Conservation (phyloP, 2,888 invertebrate species). For the Phyto melanocephala region DNA sequence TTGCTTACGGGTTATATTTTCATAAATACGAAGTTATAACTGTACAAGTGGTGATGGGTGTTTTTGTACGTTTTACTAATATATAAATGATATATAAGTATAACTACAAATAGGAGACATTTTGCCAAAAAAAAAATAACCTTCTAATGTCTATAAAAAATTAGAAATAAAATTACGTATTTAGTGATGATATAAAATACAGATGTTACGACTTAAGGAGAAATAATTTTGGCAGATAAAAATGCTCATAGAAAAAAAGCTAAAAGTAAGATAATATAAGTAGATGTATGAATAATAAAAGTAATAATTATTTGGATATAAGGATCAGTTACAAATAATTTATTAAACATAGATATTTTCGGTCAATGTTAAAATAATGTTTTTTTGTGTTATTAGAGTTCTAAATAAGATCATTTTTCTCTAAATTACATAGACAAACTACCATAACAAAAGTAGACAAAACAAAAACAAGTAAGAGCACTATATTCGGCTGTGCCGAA, state of each 20-base stretch:
- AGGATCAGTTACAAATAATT: neutral
- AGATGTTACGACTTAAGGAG: conserved; percentile 50
- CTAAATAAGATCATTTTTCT: too few species aligned
- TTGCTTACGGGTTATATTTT: too few species aligned
- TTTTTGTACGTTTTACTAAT: neutral
- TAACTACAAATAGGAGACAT: conserved; percentile 34
- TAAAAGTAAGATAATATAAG: neutral
- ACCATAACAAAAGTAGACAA: too few species aligned
- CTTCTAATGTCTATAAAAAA: neutral
- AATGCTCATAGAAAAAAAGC: neutral
- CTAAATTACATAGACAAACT: too few species aligned
- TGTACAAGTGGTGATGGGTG: neutral
- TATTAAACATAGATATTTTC: too few species aligned
- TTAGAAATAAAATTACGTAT: neutral
- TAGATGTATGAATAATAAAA: neutral
- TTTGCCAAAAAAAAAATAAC: conserved; percentile 40
- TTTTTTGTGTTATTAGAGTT: too few species aligned
- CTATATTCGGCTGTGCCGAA: too few species aligned
- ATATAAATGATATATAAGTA: too few species aligned
- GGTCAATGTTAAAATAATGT: too few species aligned
- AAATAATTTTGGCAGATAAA: conserved; percentile 29
- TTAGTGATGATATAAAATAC: conserved; percentile 49
- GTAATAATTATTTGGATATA: neutral
- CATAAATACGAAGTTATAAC: neutral
- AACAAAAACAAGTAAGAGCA: too few species aligned